phyloP scores from a whole-genome alignment of 2,797 vertebrate species.

The Natrix natrix region DNA sequence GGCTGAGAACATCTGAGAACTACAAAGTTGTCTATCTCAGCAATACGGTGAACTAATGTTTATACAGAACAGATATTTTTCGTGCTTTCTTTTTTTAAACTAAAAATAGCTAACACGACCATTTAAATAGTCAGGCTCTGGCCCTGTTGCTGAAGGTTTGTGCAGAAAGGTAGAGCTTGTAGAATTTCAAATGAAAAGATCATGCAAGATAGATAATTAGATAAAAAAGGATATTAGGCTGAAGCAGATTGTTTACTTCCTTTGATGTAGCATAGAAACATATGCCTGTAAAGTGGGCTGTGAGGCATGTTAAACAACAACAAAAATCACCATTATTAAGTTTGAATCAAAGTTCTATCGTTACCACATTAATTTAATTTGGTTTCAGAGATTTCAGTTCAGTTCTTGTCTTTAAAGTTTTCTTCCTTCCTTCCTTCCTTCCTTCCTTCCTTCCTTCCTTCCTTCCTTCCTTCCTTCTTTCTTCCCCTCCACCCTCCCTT shows the following conservation, averaged over 20 bases:
- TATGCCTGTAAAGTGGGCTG: conserved; percentile 61
- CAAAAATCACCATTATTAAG: conserved; percentile 65
- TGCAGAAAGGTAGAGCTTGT: conserved; percentile 62
- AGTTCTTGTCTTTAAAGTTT: conserved; percentile 58
- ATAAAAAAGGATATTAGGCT: conserved; percentile 61
- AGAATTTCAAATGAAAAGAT: conserved; percentile 66
- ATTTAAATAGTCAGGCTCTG: conserved; percentile 44
- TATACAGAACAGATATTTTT: conserved; percentile 28
- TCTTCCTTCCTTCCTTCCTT: not conserved
- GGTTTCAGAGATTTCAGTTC: conserved; percentile 50
- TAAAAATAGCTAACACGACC: conserved; percentile 26
- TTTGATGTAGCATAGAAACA: conserved; percentile 68
- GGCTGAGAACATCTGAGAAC: not conserved
- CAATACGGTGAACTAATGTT: not conserved
- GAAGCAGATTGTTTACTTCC: conserved; percentile 69
- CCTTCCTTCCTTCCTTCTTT: conserved; percentile 8
- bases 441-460: conserved; percentile 11
- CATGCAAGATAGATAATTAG: conserved; percentile 67
- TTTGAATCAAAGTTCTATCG: conserved; percentile 65
- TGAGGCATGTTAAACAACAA: conserved; percentile 61
- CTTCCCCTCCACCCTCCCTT: not conserved
- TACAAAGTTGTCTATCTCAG: not conserved
- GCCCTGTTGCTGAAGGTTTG: conserved; percentile 29
- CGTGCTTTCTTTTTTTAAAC: conserved; percentile 33
- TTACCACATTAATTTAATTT: conserved; percentile 64